phyloP scores from a whole-genome alignment of 2,888 invertebrate genomes.

The Cantharis rufa region DNA sequence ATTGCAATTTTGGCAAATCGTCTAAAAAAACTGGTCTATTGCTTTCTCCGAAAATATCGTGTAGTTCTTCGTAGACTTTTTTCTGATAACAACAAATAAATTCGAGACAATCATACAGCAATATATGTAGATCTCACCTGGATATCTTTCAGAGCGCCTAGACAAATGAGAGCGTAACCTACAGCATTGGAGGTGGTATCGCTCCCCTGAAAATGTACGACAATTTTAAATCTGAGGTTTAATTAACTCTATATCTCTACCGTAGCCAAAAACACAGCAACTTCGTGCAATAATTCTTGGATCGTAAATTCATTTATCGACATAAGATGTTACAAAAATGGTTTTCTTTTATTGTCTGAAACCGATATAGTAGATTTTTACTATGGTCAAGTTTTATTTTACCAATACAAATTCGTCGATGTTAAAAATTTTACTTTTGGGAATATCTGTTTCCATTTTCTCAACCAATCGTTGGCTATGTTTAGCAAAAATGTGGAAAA shows the following conservation, averaged over 20 bases:
- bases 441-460: too few species aligned
- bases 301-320: neutral
- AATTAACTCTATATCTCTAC: neutral
- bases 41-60: conserved; percentile 41
- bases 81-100: conserved; percentile 37
- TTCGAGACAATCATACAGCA: too few species aligned
- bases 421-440: too few species aligned
- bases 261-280: neutral
- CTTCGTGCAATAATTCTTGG: neutral
- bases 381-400: too few species aligned
- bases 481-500: too few species aligned
- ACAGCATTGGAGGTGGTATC: neutral
- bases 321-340: neutral
- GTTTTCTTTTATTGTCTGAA: neutral
- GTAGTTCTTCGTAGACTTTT: conserved; percentile 46
- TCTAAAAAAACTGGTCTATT: conserved; percentile 37
- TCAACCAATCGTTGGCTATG: too few species aligned
- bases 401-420: too few species aligned
- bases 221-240: neutral
- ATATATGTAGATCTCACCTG: neutral
- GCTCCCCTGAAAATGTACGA: neutral
- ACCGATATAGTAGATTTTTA: too few species aligned
- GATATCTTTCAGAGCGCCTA: neutral
- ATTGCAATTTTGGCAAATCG: conserved; percentile 47
- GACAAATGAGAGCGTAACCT: neutral